phyloP scores from a whole-genome alignment of 2,888 invertebrate genomes.

The Drosophila niveifrons region DNA sequence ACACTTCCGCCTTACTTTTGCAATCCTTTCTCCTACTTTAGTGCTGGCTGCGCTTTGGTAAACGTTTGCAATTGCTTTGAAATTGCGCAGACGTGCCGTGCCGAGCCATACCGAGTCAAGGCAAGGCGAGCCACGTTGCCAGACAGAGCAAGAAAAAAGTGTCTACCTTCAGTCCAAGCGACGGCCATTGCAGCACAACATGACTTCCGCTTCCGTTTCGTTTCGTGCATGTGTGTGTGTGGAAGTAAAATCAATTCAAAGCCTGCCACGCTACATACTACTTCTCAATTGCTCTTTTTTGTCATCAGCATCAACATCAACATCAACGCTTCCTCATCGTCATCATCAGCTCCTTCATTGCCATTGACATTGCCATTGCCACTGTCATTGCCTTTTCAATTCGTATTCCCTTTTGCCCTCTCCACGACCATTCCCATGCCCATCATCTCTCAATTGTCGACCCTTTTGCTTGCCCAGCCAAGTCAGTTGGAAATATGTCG shows the following conservation, averaged over 20 bases:
- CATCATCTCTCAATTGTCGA: constrained; percentile 53
- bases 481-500: constrained; percentile 42
- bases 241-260: constrained; percentile 68
- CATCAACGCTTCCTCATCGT: constrained; percentile 44
- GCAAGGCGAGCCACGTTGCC: constrained; percentile 6
- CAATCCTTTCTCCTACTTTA: constrained; percentile 58
- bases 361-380: constrained; percentile 17
- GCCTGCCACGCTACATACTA: constrained; percentile 37
- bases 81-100: constrained; percentile 78
- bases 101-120: constrained; percentile 1
- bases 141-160: constrained; percentile 51
- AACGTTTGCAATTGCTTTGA: constrained; percentile 80
- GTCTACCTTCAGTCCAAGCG: constrained; percentile 64
- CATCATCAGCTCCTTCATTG: constrained; percentile 24
- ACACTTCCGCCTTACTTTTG: constrained; percentile 74
- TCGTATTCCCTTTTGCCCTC: neutral
- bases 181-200: constrained; percentile 74
- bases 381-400: constrained; percentile 12
- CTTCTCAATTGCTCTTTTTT: constrained; percentile 66
- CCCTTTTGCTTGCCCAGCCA: constrained; percentile 43
- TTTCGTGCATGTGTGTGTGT: constrained; percentile 13
- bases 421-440: constrained; percentile 27
- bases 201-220: constrained; percentile 71
- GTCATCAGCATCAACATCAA: constrained; percentile 56
- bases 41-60: constrained; percentile 67